Conservation (phyloP, 2,113 vertebrate species). For the Xenopus borealis region DNA sequence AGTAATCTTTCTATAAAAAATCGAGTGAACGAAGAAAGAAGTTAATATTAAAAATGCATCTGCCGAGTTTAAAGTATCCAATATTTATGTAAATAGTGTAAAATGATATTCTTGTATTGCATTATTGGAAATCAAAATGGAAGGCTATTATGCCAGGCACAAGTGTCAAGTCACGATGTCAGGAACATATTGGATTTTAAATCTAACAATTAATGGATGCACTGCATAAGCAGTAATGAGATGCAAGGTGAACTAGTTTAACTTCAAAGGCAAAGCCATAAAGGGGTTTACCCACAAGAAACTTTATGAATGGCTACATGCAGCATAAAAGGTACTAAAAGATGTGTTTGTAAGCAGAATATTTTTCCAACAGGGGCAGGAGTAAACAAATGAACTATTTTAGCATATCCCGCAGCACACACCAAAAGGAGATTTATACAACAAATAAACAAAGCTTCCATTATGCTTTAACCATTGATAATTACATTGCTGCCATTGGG, state of each 20-base stretch:
- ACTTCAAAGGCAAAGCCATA: neutral
- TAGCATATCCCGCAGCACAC: too few relatives aligned
- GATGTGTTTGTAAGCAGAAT: neutral
- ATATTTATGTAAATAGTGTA: constrained; percentile 6
- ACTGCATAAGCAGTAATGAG: neutral
- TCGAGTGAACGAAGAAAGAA: neutral
- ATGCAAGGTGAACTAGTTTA: neutral
- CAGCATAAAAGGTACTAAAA: too few relatives aligned
- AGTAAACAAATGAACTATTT: too few relatives aligned
- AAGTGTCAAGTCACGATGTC: neutral
- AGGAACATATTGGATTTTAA: constrained; percentile 1
- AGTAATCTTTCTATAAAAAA: constrained; percentile 22
- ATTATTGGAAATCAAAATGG: neutral
- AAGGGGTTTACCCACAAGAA: neutral
- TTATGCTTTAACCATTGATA: too few relatives aligned
- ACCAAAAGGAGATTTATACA: too few relatives aligned
- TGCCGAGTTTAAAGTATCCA: neutral
- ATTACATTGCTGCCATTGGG: too few relatives aligned
- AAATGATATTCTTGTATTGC: neutral
- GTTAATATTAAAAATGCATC: neutral
- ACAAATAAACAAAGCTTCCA: too few relatives aligned
- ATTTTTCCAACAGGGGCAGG: too few relatives aligned
- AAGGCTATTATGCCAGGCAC: constrained; percentile 2
- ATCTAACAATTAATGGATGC: neutral
- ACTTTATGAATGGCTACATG: too few relatives aligned